Evolutionary conservation across 2,113 vertebrate genomes (phyloP), one percentile per base, ranked within the genome.

Genomic region (Abramis brama): DNA sequence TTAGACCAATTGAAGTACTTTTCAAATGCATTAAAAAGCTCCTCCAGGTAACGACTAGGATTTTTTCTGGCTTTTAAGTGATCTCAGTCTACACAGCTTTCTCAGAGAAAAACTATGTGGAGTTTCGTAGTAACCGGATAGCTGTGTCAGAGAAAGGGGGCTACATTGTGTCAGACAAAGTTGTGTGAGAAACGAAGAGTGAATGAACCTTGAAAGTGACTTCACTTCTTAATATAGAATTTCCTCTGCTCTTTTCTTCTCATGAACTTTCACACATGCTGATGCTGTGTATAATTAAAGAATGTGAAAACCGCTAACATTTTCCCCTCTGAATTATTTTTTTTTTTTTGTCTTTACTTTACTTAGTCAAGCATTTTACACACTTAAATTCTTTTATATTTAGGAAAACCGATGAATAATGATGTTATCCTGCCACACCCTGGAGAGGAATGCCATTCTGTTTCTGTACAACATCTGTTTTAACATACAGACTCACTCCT

Each of bases 121-220:
- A 36, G 79, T 82, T 70, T 68, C 17, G 1, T 19, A 43, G 84
- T 79, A 79, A 88, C 60, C 39, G 19, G 62, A 86, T 71, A 82
- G 71, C 66, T 60, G 19, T 70, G 36, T 59, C 17, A 39, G 25
- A 15, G 3, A 55, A 30, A 68, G 36, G 19, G 23, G 33, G 19
- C 82, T 85, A 68, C 73, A 78, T 73, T 86, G 79, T 86, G 6
- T 59, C 8, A 12, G 66, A 59, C 70, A 82, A 47, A 43, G n/a
- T 64, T 62, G 78, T 50, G 21, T 9, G 78, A 27, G 77, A 62
- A 64, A 23, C 43, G 0, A 9, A 66, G 60, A 64, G n/a, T 47
- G 60, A 64, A 80, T 6, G 9, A 43, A 64, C 59, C 15, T n/a
- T 77, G 75, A 55, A 78, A 33, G 33, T 33, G 33, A 17, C 52